Conservation (phyloP, 2,888 invertebrate species). For the Acronicta leporina region DNA sequence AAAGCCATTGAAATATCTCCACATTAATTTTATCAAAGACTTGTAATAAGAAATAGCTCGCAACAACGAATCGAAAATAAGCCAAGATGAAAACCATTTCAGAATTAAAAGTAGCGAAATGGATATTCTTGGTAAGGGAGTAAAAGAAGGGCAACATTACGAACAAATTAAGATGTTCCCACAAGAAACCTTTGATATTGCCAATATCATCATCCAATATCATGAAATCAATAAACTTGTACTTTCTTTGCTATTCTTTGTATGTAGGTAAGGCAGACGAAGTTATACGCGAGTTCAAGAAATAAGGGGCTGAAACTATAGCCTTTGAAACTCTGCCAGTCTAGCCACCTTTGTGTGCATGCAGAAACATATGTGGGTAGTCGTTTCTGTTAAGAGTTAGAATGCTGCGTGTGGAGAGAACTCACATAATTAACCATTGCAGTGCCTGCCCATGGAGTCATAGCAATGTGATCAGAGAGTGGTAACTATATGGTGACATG, state of each 20-base stretch:
- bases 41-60: too few species aligned
- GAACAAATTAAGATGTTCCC: constrained; percentile 21
- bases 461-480: too few species aligned
- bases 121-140: constrained; percentile 9
- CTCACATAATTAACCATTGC: constrained; percentile 10
- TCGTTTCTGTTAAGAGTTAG: not conserved
- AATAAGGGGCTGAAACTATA: constrained; percentile 1
- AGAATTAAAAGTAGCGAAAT: too few species aligned
- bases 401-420: not conserved
- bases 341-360: constrained; percentile 12
- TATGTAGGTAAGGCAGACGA: not conserved
- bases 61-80: too few species aligned
- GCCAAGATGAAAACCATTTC: too few species aligned
- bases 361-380: constrained; percentile 5
- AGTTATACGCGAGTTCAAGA: not conserved
- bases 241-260: too few species aligned
- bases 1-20: not conserved
- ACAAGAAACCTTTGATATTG: not conserved
- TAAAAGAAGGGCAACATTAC: constrained; percentile 25
- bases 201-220: too few species aligned
- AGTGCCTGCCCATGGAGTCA: not conserved
- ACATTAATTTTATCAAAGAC: too few species aligned
- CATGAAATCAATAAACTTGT: too few species aligned
- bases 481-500: too few species aligned
- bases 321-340: constrained; percentile 40